Conservation (phyloP, 2,888 invertebrate species). For the Acrobasis suavella region DNA sequence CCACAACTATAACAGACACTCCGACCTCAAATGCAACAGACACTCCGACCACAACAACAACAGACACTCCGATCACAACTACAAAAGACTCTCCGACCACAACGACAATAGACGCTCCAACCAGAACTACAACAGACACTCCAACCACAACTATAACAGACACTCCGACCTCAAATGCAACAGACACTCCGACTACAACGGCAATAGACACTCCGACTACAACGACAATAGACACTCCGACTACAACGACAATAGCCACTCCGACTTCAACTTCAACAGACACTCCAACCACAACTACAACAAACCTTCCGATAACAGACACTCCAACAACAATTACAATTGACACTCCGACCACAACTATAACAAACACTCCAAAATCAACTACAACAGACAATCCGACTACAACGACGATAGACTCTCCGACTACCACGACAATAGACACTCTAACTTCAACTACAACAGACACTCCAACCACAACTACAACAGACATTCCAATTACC, state of each 20-base stretch:
- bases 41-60: neutral
- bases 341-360: too few species aligned
- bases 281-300: neutral
- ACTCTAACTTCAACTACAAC: too few species aligned
- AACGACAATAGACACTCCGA: neutral
- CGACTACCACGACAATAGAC: too few species aligned
- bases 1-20: neutral
- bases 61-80: neutral
- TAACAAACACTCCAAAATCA: constrained; percentile 10
- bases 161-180: neutral
- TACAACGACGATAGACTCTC: too few species aligned
- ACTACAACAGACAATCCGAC: too few species aligned
- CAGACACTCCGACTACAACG: neutral
- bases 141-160: neutral
- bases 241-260: neutral
- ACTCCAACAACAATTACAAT: neutral
- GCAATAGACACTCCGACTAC: neutral
- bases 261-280: neutral
- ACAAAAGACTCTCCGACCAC: neutral
- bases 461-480: neutral
- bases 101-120: neutral
- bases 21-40: neutral
- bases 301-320: neutral
- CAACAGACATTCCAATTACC: constrained; percentile 21
- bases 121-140: neutral